Percentiles rank a stretch among this genome's conserved stretches.
These are phyloP conservation scores for Parambassis ranga DNA, from an alignment of 2,797 vertebrate genomes.

Conservation along the genomic window DNA sequence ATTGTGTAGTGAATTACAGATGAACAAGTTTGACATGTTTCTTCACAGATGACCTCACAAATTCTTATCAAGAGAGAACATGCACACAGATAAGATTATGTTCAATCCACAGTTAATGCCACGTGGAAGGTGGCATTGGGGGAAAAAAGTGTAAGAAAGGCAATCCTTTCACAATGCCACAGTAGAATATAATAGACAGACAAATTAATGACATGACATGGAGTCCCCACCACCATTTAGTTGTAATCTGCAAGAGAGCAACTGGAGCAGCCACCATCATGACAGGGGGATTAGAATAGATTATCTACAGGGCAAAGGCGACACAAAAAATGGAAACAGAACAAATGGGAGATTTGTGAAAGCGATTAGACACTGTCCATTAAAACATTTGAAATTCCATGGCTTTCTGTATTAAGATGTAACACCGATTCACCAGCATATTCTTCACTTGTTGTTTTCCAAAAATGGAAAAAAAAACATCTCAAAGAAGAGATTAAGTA, in stretches of 20 bases:
- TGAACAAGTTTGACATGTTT: neutral
- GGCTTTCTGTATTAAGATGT: too few relatives aligned
- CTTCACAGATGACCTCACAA: neutral
- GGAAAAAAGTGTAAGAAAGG: neutral
- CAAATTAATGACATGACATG: neutral
- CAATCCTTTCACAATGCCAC: neutral
- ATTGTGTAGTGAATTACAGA: neutral
- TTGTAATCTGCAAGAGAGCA: slow-evolving; percentile 32
- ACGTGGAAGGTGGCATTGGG: neutral
- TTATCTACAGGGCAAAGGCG: slow-evolving; percentile 23
- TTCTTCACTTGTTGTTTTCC: neutral
- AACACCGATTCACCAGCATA: too few relatives aligned
- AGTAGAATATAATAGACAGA: neutral
- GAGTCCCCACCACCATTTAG: neutral
- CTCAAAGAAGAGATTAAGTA: neutral
- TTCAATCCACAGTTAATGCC: neutral
- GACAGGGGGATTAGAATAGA: slow-evolving; percentile 49
- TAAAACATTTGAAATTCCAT: neutral
- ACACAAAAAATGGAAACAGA: neutral
- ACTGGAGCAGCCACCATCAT: slow-evolving; percentile 9
- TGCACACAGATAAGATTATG: neutral
- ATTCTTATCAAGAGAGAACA: neutral
- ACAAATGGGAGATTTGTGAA: neutral
- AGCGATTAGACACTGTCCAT: neutral
- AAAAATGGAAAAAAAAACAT: neutral